Base-by-base conservation (phyloP, 2,888 invertebrate genomes). In the Blastobasis lacticolella region DNA sequence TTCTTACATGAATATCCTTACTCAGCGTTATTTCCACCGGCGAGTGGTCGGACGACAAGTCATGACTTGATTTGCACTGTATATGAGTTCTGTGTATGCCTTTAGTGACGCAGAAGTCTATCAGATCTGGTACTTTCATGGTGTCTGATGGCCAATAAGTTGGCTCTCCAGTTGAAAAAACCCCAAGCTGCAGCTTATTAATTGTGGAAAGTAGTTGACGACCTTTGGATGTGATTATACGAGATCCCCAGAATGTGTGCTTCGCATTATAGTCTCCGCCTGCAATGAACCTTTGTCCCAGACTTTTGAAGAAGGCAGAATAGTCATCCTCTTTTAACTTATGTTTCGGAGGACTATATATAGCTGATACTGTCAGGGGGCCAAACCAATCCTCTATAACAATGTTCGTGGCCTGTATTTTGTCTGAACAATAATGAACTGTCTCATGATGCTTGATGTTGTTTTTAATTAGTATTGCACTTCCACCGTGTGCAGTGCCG, bases 61-160 rank as follows among this genome's bases (percentile, higher is more conserved):
- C 23, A 23, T 23, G 23, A 23, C 2, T 23, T 3, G 23, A 23
- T 23, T 23, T 23, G 3, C 23, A 23, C 23, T 23, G 23, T 23
- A 23, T 23, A 23, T 23, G 23, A 23, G 23, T 23, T 23, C 23
- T 23, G 23, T 23, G 23, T 23, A 23, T 23, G 23, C 23, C 23
- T 23, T 23, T 23, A 23, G 23, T 23, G 1, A 23, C 38, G 6
- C 23, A 45, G 48, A 56, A 56, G 41, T 56, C 53, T 5, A 58
- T 6, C 7, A 60, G 3, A 38, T 60, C 59, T 3, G 60, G 60
- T 9, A 52, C 46, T 47, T 54, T 56, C 5, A 49, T 52, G 10
- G 1, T 10, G 23, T 61, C 61, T 5, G 58, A 50, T 1, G 59
- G 58, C 60, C 60, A 59, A 49, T 59, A 56, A 36, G 58, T 58